Percentiles rank a stretch among this genome's conserved stretches.
These are phyloP conservation scores for Myotis findleyi DNA, from an alignment of 2,797 vertebrate species.

Conservation along the genomic window DNA sequence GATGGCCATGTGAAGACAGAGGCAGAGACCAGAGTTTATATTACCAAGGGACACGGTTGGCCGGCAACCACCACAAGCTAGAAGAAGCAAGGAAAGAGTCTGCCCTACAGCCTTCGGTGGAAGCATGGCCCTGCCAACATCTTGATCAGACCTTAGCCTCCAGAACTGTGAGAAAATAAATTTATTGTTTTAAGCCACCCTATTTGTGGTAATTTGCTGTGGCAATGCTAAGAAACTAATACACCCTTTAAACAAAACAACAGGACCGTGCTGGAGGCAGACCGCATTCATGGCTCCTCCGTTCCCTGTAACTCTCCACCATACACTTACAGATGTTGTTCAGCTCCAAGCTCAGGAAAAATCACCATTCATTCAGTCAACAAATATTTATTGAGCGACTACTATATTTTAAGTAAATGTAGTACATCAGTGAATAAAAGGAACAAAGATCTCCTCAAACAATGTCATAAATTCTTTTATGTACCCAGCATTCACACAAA, in stretches of 20 bases:
- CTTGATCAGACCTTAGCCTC: not conserved
- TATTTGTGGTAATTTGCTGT: not conserved
- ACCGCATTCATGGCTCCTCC: not conserved
- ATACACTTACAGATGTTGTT: not conserved
- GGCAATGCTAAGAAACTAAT: not conserved
- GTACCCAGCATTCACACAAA: not conserved
- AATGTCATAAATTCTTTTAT: not conserved
- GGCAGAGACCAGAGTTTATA: not conserved
- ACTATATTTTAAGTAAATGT: not conserved
- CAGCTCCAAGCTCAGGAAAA: not conserved
- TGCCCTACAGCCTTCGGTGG: not conserved
- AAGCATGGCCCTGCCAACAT: not conserved
- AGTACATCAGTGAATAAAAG: not conserved
- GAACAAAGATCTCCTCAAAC: slow-evolving; percentile 22
- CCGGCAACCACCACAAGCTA: not conserved
- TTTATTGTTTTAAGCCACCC: not conserved
- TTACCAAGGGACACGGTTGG: not conserved
- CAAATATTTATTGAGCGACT: not conserved
- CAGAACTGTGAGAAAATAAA: not conserved
- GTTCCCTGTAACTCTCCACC: not conserved
- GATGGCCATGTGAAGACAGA: not conserved
- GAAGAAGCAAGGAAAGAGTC: not conserved
- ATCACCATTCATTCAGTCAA: not conserved
- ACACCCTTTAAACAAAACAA: not conserved
- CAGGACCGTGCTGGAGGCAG: not conserved